phyloP scores from a whole-genome alignment of 2,888 invertebrate genomes.

The Matsumyia berberina region DNA sequence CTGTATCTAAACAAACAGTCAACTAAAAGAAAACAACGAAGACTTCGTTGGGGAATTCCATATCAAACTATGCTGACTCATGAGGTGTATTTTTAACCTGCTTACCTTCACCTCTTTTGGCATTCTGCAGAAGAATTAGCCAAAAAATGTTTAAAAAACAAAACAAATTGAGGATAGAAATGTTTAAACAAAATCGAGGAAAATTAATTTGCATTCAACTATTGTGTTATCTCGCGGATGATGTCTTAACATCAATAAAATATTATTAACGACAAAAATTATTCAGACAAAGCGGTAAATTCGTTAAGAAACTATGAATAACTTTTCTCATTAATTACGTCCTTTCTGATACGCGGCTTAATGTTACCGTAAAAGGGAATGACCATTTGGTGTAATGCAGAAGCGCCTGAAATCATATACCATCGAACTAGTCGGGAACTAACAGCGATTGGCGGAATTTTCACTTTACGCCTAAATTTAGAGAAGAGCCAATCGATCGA shows the following conservation, averaged over 20 bases:
- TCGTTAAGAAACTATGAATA: background rate
- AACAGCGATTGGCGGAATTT: too few relatives aligned
- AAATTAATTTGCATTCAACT: conserved; percentile 54
- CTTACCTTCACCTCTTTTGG: conserved; percentile 61
- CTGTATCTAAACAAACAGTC: background rate
- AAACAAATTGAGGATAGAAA: conserved; percentile 1
- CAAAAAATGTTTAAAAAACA: conserved; percentile 4
- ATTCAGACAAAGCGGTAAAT: background rate
- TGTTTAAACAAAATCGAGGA: conserved; percentile 35
- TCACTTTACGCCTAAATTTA: too few relatives aligned
- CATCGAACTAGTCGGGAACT: background rate
- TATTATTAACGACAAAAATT: conserved; percentile 2
- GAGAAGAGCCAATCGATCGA: too few relatives aligned
- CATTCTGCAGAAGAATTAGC: conserved; percentile 39
- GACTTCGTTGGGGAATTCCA: conserved; percentile 54
- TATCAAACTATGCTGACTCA: conserved; percentile 46
- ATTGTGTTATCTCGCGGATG: conserved; percentile 35
- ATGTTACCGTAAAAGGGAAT: background rate
- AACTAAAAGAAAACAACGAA: conserved; percentile 17
- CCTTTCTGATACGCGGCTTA: background rate
- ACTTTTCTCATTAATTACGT: background rate
- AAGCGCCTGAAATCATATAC: too few relatives aligned
- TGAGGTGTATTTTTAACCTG: conserved; percentile 32
- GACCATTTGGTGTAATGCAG: too few relatives aligned
- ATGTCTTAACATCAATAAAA: conserved; percentile 9